phyloP scores from a whole-genome alignment of 1,140 invertebrate species.

The Penaeus vannamei region DNA sequence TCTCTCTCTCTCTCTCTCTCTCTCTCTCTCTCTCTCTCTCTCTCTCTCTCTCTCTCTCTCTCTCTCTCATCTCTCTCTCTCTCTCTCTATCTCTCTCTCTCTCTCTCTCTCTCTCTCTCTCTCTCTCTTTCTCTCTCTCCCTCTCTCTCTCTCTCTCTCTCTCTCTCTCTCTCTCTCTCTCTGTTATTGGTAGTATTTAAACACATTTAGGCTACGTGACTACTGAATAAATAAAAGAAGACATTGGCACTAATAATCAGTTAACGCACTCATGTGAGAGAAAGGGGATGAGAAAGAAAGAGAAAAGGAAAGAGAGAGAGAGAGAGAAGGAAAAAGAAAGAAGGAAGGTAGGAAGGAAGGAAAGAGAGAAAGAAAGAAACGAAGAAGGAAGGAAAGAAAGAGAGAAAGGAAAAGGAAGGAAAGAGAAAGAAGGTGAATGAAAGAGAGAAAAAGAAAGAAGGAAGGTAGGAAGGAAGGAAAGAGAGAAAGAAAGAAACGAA shows the following conservation, averaged over 20 bases:
- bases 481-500: neutral
- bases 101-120: neutral
- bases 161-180: neutral
- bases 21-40: neutral
- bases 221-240: too few relatives aligned
- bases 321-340: too few relatives aligned
- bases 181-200: too few relatives aligned
- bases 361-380: conserved; percentile 32
- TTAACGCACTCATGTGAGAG: too few relatives aligned
- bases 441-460: neutral
- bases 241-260: too few relatives aligned
- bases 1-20: neutral
- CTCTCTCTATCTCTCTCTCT: neutral
- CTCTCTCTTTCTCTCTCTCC: neutral
- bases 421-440: too few relatives aligned
- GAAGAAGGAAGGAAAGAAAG: neutral
- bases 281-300: too few relatives aligned
- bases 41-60: too few relatives aligned
- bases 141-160: neutral
- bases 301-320: too few relatives aligned
- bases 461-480: neutral
- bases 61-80: neutral
- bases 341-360: neutral
- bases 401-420: neutral
- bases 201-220: too few relatives aligned